Evolutionary conservation across 2,888 invertebrate genomes (phyloP).

Genomic region (Drosophila sordidula): DNA sequence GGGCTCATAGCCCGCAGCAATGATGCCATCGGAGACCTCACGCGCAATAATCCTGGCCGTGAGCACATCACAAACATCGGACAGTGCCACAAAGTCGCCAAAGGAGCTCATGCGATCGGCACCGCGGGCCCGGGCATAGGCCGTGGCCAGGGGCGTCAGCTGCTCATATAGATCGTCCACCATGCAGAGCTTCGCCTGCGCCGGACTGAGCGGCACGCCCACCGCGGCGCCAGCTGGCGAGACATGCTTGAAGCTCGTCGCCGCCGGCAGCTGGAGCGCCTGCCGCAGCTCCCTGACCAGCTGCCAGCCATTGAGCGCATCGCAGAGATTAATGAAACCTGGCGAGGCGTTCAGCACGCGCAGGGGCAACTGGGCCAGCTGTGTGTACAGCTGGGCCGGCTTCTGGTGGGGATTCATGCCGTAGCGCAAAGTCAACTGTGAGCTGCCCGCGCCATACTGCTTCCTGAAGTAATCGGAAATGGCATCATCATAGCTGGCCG

Average conservation of each 20-base stretch:
- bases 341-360: constrained; percentile 97
- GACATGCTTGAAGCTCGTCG: constrained; percentile 99
- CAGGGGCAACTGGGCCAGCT: constrained; percentile 91
- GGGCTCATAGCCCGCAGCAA: constrained; percentile 95
- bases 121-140: constrained; percentile 98
- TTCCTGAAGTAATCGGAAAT: constrained; percentile 98
- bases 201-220: constrained; percentile 90
- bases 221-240: constrained; percentile 99
- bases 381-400: constrained; percentile 96
- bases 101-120: constrained; percentile 99
- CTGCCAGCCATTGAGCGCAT: constrained; percentile 99
- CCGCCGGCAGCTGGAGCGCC: constrained; percentile 94
- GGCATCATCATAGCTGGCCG: constrained; percentile 96
- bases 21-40: constrained; percentile 98
- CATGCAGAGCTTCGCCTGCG: constrained; percentile 96
- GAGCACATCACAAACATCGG: constrained; percentile 94
- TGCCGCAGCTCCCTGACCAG: constrained; percentile 94
- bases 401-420: constrained; percentile 99
- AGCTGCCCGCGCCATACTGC: constrained; percentile 91
- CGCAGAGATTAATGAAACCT: constrained; percentile 98
- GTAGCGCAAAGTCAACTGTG: constrained; percentile 95
- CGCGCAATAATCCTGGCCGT: constrained; percentile 97
- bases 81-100: constrained; percentile 98
- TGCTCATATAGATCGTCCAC: constrained; percentile 92
- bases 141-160: constrained; percentile 93